Conservation (phyloP, 2,888 invertebrate genomes). For the Drosophila neonasuta region DNA sequence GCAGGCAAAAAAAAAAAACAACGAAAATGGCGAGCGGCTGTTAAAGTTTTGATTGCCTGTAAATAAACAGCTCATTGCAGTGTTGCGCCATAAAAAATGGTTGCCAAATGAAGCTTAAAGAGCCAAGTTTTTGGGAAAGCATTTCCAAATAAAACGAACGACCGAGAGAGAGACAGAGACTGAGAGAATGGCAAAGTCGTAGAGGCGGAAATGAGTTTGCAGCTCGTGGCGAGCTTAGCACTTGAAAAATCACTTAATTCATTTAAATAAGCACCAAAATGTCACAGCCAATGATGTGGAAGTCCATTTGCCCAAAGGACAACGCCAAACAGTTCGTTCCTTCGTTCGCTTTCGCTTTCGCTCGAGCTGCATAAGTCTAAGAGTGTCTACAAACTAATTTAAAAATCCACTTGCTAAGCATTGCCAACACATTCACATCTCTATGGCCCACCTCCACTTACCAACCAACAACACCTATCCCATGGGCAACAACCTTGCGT, state of each 20-base stretch:
- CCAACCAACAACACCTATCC: constrained; percentile 6
- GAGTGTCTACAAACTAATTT: constrained; percentile 70
- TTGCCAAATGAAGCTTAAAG: constrained; percentile 59
- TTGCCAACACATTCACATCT: constrained; percentile 30
- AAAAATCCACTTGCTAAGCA: constrained; percentile 77
- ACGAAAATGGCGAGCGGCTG: constrained; percentile 38
- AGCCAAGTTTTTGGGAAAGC: constrained; percentile 12
- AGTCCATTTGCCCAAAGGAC: constrained; percentile 59
- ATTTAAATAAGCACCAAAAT: constrained; percentile 76
- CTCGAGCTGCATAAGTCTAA: constrained; percentile 20
- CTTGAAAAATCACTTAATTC: constrained; percentile 80
- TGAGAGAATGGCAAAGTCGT: constrained; percentile 19
- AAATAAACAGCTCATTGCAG: constrained; percentile 65
- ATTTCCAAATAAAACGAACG: constrained; percentile 7
- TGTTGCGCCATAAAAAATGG: constrained; percentile 49
- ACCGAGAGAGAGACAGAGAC: constrained; percentile 2
- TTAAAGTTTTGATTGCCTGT: constrained; percentile 70
- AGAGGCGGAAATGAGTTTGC: constrained; percentile 72
- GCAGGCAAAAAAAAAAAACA: neutral
- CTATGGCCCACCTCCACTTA: constrained; percentile 4
- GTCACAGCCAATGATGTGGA: constrained; percentile 58
- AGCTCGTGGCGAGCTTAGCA: constrained; percentile 73
- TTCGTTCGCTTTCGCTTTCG: neutral
- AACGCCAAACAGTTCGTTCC: constrained; percentile 33
- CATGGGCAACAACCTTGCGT: constrained; percentile 24